Evolutionary conservation across 2,888 invertebrate genomes (phyloP), one percentile per base, ranked within the genome.

Genomic region (Brachyopa scutellaris): DNA sequence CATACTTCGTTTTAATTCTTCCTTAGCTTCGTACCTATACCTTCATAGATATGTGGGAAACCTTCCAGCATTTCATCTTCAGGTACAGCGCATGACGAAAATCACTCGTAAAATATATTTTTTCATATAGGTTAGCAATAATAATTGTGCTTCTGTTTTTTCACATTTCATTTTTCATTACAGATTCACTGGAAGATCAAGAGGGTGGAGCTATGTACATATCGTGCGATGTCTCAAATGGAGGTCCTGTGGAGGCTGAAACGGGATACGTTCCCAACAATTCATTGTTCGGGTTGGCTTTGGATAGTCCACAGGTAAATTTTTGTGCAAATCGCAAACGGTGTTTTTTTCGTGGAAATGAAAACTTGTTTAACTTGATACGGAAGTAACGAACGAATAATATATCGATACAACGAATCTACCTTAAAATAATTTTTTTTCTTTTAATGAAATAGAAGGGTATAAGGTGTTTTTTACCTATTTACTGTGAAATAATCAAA

Each of bases 191-290:
- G 89, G 90, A 90, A 89, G 90, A 90, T 88, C 89, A 90, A 89
- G 90, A 90, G 90, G 91, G 91, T 90, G 91, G 90, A 91, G 91
- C 90, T 89, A 91, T 91, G 91, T 90, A 90, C 88, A 90, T 91
- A 89, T 89, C 90, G 88, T 90, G 91, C 88, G 90, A 90, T 88
- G 91, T 90, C 88, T 89, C 90, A 88, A 90, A 90, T 87, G 90
- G 89, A 86, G 88, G 89, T 89, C 88, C 90, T 88, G 88, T 90
- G 90, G 90, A 91, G 88, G 89, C 90, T 86, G 91, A 90, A 88
- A 89, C 90, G 87, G 91, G 91, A 88, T 90, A 90, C 86, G 90
- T 90, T 85, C 90, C 90, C 86, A 90, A 90, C 86, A 90, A 91
- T 89, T 90, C 90, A 87, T 89, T 90, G 88, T 90, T 91, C 86